Evolutionary conservation across 2,888 invertebrate species (phyloP).

Genomic region (Agapostemon virescens): DNA sequence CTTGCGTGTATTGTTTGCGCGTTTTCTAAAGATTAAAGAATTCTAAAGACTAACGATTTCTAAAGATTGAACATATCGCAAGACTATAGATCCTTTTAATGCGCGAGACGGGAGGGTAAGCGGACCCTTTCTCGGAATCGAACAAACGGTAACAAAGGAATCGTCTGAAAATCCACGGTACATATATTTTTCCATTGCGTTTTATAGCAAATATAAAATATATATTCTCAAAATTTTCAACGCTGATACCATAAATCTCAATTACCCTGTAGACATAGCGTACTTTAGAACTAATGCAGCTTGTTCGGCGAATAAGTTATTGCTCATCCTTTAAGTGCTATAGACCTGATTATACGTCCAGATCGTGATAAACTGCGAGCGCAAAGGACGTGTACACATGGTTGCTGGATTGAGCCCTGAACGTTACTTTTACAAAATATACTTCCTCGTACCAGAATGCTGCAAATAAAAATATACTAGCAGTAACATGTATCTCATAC

Average conservation of each 20-base stretch:
- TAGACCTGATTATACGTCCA: conserved; percentile 14
- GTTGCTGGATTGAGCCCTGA: conserved; percentile 3
- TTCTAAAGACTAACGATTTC: too few species aligned
- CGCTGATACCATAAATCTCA: background rate
- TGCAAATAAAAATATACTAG: background rate
- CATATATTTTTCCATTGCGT: background rate
- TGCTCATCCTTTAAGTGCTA: conserved; percentile 17
- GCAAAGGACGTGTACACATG: background rate
- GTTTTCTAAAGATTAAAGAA: too few species aligned
- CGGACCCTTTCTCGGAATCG: too few species aligned
- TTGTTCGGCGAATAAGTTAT: conserved; percentile 8
- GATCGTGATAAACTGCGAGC: conserved; percentile 6
- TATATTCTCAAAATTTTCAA: background rate
- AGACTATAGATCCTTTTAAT: too few species aligned
- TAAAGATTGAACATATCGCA: too few species aligned
- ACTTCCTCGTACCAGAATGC: background rate
- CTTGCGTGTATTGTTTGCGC: too few species aligned
- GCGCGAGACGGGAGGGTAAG: too few species aligned
- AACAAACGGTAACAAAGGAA: background rate
- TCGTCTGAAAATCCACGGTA: background rate
- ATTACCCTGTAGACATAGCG: background rate
- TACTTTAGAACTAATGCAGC: conserved; percentile 7
- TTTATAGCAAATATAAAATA: background rate
- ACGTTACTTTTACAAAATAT: conserved; percentile 1
- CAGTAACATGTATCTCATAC: too few species aligned